Base-by-base conservation (phyloP, 2,797 vertebrate genomes). In the Cottoperca gobio region DNA sequence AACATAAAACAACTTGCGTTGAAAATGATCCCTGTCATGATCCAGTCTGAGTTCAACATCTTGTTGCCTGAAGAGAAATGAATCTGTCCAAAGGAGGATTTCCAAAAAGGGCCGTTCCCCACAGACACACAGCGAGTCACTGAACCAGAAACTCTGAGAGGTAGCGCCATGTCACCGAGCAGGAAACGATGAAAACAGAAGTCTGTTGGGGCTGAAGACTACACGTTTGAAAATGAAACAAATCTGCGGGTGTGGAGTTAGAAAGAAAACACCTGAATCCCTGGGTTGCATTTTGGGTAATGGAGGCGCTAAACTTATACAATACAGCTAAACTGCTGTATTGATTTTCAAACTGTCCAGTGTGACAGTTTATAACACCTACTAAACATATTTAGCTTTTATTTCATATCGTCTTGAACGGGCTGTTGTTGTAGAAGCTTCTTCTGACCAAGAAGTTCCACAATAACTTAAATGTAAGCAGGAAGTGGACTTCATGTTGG, bases 31-130 rank as follows among this genome's bases (percentile, higher is more conserved):
- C 33, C 23, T 37, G 11, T 14, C 24, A 17, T 35, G 52, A 63
- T 70, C 59, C 21, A 26, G 7, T 23, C 12, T 24, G 19, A 58
- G 8, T 39, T 37, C 40, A 31, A 39, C 14, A 8, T 42, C 57
- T 57, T 4, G 24, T 48, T 63, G 50, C 42, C 21, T 14, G n/a
- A 16, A 49, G 58, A 49, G 50, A 49, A 63, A 55, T 21, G 6
- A 8, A 9, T 42, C 24, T 28, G 58, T 55, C 49, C 14, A 24
- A 49, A 40, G 35, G 33, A 48, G 54, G 61, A 71, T 70, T 65
- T 52, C 21, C 2, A 1, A 52, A 43, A 65, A 64, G 37, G 28
- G 8, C 52, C 59, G n/a, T 46, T 39, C 49, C 24, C 16, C 6
- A 1, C 1, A 33, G 69, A 23, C 46, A 21, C 23, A 21, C n/a